Evolutionary conservation across 2,797 vertebrate species (phyloP).

Genomic region (Fistularia tabacaria): DNA sequence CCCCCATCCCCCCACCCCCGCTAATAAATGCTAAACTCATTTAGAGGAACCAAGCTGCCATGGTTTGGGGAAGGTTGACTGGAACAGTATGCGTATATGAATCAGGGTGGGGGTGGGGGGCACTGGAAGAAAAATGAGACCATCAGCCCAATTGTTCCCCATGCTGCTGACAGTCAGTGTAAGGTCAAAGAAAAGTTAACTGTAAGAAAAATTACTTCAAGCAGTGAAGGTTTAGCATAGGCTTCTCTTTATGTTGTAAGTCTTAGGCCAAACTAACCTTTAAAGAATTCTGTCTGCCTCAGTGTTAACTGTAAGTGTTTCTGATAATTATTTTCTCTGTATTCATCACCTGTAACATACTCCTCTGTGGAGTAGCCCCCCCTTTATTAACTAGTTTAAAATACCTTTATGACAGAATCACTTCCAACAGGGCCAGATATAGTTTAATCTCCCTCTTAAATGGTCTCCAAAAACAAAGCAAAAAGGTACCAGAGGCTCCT

Average conservation of each 20-base stretch:
- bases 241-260: background rate
- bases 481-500: too few relatives aligned
- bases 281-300: background rate
- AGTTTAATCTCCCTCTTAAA: background rate
- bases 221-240: background rate
- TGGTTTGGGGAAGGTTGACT: constrained; percentile 36
- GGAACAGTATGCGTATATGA: constrained; percentile 10
- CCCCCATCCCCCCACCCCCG: too few relatives aligned
- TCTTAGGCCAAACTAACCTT: background rate
- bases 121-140: constrained; percentile 7
- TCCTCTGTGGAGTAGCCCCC: too few relatives aligned
- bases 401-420: background rate
- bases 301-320: background rate
- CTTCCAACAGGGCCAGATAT: background rate
- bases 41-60: constrained; percentile 39
- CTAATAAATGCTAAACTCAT: constrained; percentile 63
- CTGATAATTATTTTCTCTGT: background rate
- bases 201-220: constrained; percentile 17
- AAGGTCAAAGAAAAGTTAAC: constrained; percentile 52
- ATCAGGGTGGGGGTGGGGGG: background rate
- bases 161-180: constrained; percentile 8
- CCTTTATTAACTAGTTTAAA: background rate
- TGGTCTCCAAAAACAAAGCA: background rate
- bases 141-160: constrained; percentile 36
- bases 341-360: too few relatives aligned